These are phyloP conservation scores for Bruchidius siliquastri DNA, from an alignment of 2,888 invertebrate species.

Conservation along the genomic window DNA sequence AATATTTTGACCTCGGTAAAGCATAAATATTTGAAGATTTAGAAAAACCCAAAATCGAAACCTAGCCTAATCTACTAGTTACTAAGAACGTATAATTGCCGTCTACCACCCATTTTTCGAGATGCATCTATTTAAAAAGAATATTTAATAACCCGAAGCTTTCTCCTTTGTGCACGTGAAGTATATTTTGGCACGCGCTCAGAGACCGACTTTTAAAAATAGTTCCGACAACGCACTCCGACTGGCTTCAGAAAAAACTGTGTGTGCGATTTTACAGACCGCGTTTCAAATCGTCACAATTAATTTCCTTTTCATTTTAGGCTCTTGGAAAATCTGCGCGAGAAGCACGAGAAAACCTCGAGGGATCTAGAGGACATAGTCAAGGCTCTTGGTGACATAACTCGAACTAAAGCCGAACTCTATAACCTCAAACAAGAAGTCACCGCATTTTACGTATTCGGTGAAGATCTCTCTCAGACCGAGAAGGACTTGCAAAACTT, in stretches of 20 bases:
- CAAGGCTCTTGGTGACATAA: constrained; percentile 65
- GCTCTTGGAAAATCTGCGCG: constrained; percentile 74
- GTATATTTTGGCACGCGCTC: not conserved
- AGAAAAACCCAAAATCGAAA: too few relatives aligned
- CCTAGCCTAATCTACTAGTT: too few relatives aligned
- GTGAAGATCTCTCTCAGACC: constrained; percentile 62
- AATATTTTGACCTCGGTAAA: too few relatives aligned
- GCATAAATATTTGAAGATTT: too few relatives aligned
- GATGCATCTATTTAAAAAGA: not conserved
- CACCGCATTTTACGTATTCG: constrained; percentile 71
- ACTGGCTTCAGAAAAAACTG: not conserved
- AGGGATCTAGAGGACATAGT: constrained; percentile 74
- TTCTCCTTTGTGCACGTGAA: not conserved
- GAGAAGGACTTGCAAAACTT: constrained; percentile 59
- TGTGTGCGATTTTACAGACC: not conserved
- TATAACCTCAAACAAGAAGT: constrained; percentile 63
- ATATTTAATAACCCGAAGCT: not conserved
- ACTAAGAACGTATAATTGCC: too few relatives aligned
- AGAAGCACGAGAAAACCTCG: constrained; percentile 69
- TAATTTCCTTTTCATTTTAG: constrained; percentile 47
- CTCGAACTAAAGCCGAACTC: constrained; percentile 63
- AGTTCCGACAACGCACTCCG: not conserved
- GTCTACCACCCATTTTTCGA: not conserved
- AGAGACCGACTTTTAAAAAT: constrained; percentile 1
- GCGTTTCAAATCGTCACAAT: not conserved